Conservation (phyloP, 2,888 invertebrate species). For the Pollenia labialis region DNA sequence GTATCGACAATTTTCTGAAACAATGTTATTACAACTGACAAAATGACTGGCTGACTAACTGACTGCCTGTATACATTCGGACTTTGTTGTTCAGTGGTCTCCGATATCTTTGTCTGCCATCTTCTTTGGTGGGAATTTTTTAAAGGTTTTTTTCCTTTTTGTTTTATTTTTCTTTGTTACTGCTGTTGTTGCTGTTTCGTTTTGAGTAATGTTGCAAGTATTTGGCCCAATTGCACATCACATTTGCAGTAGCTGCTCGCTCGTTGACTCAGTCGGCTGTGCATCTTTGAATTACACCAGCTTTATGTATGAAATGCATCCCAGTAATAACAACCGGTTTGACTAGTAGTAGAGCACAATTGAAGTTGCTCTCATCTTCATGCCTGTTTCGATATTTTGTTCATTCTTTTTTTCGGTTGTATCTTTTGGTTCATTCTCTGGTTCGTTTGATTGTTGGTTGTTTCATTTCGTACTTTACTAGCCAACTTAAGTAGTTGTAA, state of each 20-base stretch:
- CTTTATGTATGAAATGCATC: conserved; percentile 37
- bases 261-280: conserved; percentile 8
- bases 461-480: conserved; percentile 62
- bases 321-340: conserved; percentile 67
- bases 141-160: conserved; percentile 15
- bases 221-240: conserved; percentile 72
- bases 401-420: conserved; percentile 17
- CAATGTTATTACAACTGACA: conserved; percentile 37
- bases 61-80: conserved; percentile 35
- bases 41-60: conserved; percentile 1
- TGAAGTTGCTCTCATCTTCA: conserved; percentile 65
- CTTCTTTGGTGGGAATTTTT: conserved; percentile 70
- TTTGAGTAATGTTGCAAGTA: conserved; percentile 72
- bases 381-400: not conserved
- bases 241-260: conserved; percentile 40
- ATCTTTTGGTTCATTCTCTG: conserved; percentile 21
- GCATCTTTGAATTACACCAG: conserved; percentile 62
- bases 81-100: conserved; percentile 58
- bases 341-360: conserved; percentile 67
- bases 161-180: not conserved
- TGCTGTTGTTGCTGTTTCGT: conserved; percentile 45
- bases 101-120: conserved; percentile 66
- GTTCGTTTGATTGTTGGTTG: conserved; percentile 39
- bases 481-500: conserved; percentile 71
- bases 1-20: conserved; percentile 29